Evolutionary conservation across 2,113 vertebrate genomes (phyloP).

Genomic region (Empidonax traillii): DNA sequence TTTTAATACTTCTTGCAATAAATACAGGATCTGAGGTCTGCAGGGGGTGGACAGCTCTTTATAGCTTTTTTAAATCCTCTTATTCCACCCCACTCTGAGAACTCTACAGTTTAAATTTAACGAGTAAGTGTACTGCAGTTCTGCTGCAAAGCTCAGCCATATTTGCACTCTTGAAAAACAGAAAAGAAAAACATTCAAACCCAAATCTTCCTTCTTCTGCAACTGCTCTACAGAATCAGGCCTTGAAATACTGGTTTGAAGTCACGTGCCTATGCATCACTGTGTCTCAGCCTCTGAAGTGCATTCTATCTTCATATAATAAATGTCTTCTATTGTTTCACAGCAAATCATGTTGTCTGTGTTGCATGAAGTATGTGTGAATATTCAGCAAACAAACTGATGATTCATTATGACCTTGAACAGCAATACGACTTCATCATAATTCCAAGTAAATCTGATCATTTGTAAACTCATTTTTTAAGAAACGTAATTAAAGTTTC

Average conservation of each 20-base stretch:
- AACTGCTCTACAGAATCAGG: not conserved
- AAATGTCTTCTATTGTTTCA: not conserved
- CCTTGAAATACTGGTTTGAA: not conserved
- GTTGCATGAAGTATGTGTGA: not conserved
- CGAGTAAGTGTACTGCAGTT: not conserved
- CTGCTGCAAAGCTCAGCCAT: not conserved
- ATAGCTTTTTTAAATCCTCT: conserved; percentile 27
- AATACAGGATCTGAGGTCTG: not conserved
- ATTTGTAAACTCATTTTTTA: conserved; percentile 48
- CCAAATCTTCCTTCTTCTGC: not conserved
- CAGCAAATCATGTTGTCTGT: not conserved
- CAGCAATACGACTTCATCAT: not conserved
- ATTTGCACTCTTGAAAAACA: not conserved
- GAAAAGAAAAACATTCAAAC: not conserved
- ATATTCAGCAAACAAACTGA: conserved; percentile 32
- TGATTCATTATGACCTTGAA: conserved; percentile 1
- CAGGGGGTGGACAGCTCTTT: not conserved
- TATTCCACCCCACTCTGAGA: not conserved
- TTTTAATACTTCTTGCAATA: not conserved
- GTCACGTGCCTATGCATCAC: not conserved
- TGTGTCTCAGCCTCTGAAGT: not conserved
- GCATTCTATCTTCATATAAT: not conserved
- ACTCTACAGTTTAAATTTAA: not conserved
- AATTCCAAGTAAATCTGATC: conserved; percentile 43
- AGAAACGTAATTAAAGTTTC: conserved; percentile 47